Evolutionary conservation across 2,888 invertebrate genomes (phyloP), one percentile per base, ranked within the genome.

Genomic region (Eueremaeus valkanovi): DNA sequence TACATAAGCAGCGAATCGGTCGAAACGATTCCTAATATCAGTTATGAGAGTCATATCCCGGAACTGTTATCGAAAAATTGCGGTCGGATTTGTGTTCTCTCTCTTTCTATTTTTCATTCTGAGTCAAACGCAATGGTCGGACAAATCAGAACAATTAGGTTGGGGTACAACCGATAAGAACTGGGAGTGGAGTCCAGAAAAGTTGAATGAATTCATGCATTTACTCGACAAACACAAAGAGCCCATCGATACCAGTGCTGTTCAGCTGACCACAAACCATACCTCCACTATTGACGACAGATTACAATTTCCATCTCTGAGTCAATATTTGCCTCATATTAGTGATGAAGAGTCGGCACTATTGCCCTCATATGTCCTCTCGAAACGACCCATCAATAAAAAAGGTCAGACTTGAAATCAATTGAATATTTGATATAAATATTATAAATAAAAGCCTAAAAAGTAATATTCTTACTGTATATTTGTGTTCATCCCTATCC

Each of bases 111-210:
- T 68, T 42, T 42, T 68, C 5, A 42, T 68, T 42, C 11, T 68
- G 21, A 68, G 1, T 24, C 24, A 42, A 24, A 68, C 24, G 3
- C 40, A 68, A 68, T 24, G 42, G 1, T 42, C 68, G 21, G 16
- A 1, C 33, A 63, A 63, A 33, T 8, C 24, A 42, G 24, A 68
- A 6, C 42, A 36, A 42, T 68, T 8, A 40, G 24, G 24, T 24
- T 9, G 42, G 3, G 21, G 27, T 11, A 68, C 40, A 42, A n/a
- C 9, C 21, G 68, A 68, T 40, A 68, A 42, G 21, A 42, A 36
- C 36, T 68, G 36, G 68, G 68, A 68, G 21, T 68, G 68, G 68
- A 68, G 40, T 68, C 68, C 21, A 42, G 68, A 68, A 24, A 68
- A 68, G 42, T 27, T 68, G 13, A 68, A 68, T 24, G 40, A 68